Conservation (phyloP, 2,888 invertebrate genomes). For the Prosapia bicincta region DNA sequence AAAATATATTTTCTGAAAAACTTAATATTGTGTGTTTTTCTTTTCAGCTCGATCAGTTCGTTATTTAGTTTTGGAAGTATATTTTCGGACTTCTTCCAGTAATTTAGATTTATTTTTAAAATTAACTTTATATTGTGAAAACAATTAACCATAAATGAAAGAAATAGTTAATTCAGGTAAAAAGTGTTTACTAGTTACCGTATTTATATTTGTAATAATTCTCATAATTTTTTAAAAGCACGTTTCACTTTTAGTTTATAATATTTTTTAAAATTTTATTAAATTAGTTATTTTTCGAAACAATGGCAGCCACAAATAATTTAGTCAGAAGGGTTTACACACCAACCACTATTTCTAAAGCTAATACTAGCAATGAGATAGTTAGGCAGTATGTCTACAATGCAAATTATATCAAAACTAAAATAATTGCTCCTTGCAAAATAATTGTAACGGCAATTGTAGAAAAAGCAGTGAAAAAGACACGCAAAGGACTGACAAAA, state of each 20-base stretch:
- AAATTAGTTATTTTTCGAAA: neutral
- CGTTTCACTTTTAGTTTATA: too few relatives aligned
- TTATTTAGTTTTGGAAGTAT: neutral
- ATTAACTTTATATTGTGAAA: too few relatives aligned
- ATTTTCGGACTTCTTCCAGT: too few relatives aligned
- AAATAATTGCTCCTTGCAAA: neutral
- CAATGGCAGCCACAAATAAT: neutral
- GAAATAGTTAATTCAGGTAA: neutral
- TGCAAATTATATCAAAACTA: neutral
- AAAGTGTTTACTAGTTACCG: neutral
- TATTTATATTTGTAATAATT: neutral
- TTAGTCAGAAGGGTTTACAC: neutral
- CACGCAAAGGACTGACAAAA: neutral
- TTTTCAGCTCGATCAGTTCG: neutral
- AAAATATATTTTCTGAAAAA: too few relatives aligned
- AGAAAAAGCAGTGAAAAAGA: neutral
- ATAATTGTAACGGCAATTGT: neutral
- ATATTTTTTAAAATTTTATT: too few relatives aligned
- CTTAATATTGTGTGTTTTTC: neutral
- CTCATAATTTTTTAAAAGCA: neutral
- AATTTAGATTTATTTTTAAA: too few relatives aligned
- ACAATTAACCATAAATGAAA: neutral
- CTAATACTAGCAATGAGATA: neutral
- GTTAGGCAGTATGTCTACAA: neutral
- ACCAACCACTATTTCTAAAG: neutral